Evolutionary conservation across 2,888 invertebrate genomes (phyloP).

Genomic region (Cheilosia vulpina): DNA sequence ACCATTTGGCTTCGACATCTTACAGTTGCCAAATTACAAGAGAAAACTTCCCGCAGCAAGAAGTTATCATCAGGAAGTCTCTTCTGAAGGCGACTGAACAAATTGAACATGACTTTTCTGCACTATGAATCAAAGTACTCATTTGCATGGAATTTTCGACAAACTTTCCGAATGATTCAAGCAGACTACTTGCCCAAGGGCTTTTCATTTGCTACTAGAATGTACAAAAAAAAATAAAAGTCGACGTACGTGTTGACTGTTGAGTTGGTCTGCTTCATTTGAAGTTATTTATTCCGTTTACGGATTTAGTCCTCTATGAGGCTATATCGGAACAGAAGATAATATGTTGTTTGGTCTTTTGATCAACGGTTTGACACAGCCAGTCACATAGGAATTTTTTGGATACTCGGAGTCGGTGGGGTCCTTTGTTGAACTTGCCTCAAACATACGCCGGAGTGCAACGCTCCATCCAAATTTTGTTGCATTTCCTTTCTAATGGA

Average conservation of each 20-base stretch:
- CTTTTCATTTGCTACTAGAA: neutral
- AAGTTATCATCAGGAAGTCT: neutral
- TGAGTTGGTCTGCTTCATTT: neutral
- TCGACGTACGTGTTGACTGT: neutral
- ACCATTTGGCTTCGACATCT: neutral
- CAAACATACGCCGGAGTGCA: too few relatives aligned
- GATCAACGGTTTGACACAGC: neutral
- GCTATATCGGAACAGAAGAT: too few relatives aligned
- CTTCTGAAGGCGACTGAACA: neutral
- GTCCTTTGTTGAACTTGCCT: too few relatives aligned
- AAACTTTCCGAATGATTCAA: neutral
- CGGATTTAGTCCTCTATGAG: too few relatives aligned
- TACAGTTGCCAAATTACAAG: neutral
- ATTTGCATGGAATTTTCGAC: neutral
- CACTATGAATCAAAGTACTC: neutral
- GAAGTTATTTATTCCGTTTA: too few relatives aligned
- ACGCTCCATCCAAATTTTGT: too few relatives aligned
- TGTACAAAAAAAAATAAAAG: neutral
- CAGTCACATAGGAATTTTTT: too few relatives aligned
- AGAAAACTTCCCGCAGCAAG: neutral
- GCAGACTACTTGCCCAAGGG: neutral
- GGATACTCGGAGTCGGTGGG: too few relatives aligned
- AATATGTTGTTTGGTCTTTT: neutral
- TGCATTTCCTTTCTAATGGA: too few relatives aligned
- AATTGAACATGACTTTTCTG: neutral